Conservation (phyloP, 2,797 vertebrate genomes). For the Meriones psammophilus region DNA sequence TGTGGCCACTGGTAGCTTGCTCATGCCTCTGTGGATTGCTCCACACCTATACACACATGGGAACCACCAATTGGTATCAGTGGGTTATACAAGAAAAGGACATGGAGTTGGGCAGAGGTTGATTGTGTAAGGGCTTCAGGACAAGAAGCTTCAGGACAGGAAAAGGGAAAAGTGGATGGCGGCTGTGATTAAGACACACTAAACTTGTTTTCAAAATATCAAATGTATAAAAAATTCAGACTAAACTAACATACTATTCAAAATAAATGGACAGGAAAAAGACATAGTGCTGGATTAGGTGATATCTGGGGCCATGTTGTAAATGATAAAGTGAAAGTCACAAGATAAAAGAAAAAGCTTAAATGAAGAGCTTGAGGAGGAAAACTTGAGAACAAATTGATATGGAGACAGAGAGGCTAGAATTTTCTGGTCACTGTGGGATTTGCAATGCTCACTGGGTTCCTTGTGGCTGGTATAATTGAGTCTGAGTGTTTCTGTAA, state of each 20-base stretch:
- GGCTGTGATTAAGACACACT: neutral
- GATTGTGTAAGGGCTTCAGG: neutral
- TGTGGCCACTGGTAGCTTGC: neutral
- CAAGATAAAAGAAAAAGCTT: neutral
- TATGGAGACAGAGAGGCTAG: neutral
- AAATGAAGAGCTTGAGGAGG: neutral
- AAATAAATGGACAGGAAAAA: neutral
- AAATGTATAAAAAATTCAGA: neutral
- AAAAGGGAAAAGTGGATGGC: neutral
- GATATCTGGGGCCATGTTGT: neutral
- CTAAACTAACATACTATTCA: neutral
- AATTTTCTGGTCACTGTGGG: neutral
- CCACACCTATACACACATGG: fast-evolving
- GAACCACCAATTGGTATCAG: neutral
- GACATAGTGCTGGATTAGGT: neutral
- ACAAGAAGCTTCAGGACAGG: neutral
- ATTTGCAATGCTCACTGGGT: neutral
- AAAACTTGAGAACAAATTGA: constrained; percentile 5
- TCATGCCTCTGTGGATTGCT: neutral
- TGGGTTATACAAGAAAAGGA: neutral
- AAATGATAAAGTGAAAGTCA: neutral
- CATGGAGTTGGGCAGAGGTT: neutral
- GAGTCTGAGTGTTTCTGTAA: neutral
- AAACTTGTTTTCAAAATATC: neutral
- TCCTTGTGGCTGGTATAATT: neutral